These are phyloP conservation scores for Tromatobia lineatoria DNA, from an alignment of 2,888 invertebrate species.

Conservation along the genomic window DNA sequence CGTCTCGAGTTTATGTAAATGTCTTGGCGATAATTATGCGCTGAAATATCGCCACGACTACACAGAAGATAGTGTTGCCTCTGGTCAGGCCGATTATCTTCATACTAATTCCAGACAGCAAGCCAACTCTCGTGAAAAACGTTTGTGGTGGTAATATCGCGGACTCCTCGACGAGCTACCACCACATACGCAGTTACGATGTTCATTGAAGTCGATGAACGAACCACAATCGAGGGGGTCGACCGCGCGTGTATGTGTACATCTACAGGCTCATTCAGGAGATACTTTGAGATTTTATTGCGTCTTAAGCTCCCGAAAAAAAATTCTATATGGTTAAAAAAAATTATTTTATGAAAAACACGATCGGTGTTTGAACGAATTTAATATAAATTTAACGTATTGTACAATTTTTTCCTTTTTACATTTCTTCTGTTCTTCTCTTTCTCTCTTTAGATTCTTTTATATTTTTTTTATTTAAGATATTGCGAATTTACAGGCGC, in stretches of 20 bases:
- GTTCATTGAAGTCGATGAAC: constrained; percentile 49
- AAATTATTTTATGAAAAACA: background rate
- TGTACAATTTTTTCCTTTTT: too few relatives aligned
- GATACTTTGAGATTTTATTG: background rate
- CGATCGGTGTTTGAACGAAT: too few relatives aligned
- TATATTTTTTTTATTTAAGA: too few relatives aligned
- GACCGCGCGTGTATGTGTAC: background rate
- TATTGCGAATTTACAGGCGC: too few relatives aligned
- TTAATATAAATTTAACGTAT: too few relatives aligned
- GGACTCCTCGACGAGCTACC: background rate
- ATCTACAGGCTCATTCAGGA: constrained; percentile 14
- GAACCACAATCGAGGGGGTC: constrained; percentile 42
- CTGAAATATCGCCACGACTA: background rate
- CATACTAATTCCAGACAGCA: constrained; percentile 10
- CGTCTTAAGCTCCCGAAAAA: background rate
- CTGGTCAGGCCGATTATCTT: constrained; percentile 45
- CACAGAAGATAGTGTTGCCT: constrained; percentile 14
- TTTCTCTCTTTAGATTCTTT: too few relatives aligned
- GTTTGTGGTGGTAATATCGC: constrained; percentile 8
- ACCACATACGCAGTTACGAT: background rate
- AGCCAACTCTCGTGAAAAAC: background rate
- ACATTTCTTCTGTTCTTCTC: too few relatives aligned
- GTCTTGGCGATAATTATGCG: background rate
- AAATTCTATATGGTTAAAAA: background rate
- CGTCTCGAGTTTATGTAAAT: background rate